These are phyloP conservation scores for Poeciliopsis prolifica DNA, from an alignment of 2,113 vertebrate species.

Conservation along the genomic window DNA sequence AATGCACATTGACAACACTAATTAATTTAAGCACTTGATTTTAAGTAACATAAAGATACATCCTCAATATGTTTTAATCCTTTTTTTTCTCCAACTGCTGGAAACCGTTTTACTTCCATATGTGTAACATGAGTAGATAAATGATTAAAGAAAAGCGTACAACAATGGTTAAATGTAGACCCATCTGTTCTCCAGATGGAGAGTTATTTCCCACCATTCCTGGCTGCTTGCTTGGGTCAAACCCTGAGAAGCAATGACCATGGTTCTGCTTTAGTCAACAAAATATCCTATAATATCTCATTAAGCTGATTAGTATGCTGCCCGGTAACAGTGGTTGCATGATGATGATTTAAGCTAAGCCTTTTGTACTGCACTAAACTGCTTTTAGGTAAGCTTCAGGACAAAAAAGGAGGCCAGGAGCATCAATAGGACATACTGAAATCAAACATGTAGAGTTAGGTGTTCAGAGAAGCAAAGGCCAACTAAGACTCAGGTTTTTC, in stretches of 20 bases:
- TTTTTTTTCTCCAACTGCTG: background rate
- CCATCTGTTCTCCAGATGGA: constrained; percentile 76
- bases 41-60: background rate
- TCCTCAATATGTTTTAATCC: background rate
- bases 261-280: constrained; percentile 98
- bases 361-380: constrained; percentile 85
- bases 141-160: constrained; percentile 29
- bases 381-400: constrained; percentile 88
- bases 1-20: too few relatives aligned
- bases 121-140: constrained; percentile 51
- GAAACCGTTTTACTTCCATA: constrained; percentile 43
- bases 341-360: constrained; percentile 93
- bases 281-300: constrained; percentile 99
- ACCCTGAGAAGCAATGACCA: constrained; percentile 94
- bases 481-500: background rate
- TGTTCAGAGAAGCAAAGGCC: constrained; percentile 23
- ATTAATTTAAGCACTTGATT: constrained; percentile 42
- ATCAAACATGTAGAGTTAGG: constrained; percentile 33
- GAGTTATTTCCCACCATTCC: constrained; percentile 62
- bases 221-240: constrained; percentile 89
- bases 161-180: constrained; percentile 63
- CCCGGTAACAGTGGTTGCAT: constrained; percentile 91
- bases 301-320: constrained; percentile 99
- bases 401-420: constrained; percentile 76
- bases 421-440: constrained; percentile 12